A percentile compares a stretch with the other conserved stretches of the same genome.
Evolutionary conservation across 2,888 invertebrate species (phyloP).

Genomic region (Seira musarum): DNA sequence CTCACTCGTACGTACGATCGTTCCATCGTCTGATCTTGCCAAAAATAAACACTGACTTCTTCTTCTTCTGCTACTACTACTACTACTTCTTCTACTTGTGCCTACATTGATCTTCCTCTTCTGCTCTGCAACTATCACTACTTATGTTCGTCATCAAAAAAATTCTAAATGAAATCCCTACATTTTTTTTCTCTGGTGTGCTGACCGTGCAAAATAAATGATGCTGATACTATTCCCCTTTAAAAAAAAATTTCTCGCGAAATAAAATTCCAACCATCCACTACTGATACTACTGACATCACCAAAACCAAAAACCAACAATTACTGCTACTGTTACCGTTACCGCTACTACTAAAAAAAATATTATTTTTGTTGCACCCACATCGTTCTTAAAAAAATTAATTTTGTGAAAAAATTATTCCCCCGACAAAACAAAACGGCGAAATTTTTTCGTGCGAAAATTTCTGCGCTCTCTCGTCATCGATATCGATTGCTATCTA

Average conservation of each 20-base stretch:
- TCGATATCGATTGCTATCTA: too few relatives aligned
- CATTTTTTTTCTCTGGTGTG: slow-evolving; percentile 31
- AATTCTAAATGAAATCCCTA: slow-evolving; percentile 17
- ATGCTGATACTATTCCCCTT: slow-evolving; percentile 26
- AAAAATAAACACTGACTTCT: too few relatives aligned
- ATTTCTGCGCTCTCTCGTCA: not conserved
- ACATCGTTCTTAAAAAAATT: slow-evolving; percentile 7
- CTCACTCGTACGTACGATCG: too few relatives aligned
- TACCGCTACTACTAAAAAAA: slow-evolving; percentile 41
- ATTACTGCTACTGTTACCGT: slow-evolving; percentile 39
- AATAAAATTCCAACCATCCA: not conserved
- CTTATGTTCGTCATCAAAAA: too few relatives aligned
- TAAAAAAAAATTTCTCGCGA: not conserved
- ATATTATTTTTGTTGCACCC: not conserved
- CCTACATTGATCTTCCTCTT: too few relatives aligned
- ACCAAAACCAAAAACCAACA: not conserved
- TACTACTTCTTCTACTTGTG: slow-evolving; percentile 44
- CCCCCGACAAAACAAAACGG: not conserved
- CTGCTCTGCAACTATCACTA: slow-evolving; percentile 37
- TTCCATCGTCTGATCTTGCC: too few relatives aligned
- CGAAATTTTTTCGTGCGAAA: not conserved
- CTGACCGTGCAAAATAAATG: slow-evolving; percentile 56
- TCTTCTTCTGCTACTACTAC: slow-evolving; percentile 25
- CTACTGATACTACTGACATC: slow-evolving; percentile 2
- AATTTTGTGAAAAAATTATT: slow-evolving; percentile 19